Conservation (phyloP, 2,113 vertebrate species). For the Muntiacus muntjak region DNA sequence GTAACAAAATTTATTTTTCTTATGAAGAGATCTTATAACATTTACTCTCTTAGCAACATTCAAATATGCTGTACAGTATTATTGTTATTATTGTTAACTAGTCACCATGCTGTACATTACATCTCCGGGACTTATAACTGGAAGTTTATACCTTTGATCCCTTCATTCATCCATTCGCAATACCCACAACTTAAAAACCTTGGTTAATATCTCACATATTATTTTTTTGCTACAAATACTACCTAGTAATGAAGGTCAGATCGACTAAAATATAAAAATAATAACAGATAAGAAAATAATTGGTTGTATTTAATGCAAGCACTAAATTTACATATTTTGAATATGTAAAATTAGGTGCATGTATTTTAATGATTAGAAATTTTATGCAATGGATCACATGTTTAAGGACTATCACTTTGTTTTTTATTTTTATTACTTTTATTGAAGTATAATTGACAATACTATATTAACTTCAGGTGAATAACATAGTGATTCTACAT, state of each 20-base stretch:
- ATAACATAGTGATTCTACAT: background rate
- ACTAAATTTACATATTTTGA: background rate
- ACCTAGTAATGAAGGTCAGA: background rate
- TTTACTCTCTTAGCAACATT: background rate
- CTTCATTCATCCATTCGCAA: accelerated
- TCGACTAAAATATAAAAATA: background rate
- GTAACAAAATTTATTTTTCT: background rate
- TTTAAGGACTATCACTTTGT: background rate
- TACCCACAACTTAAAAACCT: background rate
- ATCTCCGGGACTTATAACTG: background rate
- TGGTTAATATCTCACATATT: background rate
- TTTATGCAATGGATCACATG: background rate
- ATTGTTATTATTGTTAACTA: background rate
- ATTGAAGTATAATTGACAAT: background rate
- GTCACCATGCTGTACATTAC: background rate
- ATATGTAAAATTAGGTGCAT: background rate
- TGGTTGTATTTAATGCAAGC: background rate
- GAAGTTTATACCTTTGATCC: background rate
- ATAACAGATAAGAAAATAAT: background rate
- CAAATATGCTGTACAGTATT: background rate
- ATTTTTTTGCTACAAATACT: background rate
- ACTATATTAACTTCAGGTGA: background rate
- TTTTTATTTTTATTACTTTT: background rate
- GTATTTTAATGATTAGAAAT: background rate
- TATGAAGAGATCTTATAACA: background rate